phyloP scores from a whole-genome alignment of 2,113 vertebrate genomes.

The Pteronura brasiliensis region DNA sequence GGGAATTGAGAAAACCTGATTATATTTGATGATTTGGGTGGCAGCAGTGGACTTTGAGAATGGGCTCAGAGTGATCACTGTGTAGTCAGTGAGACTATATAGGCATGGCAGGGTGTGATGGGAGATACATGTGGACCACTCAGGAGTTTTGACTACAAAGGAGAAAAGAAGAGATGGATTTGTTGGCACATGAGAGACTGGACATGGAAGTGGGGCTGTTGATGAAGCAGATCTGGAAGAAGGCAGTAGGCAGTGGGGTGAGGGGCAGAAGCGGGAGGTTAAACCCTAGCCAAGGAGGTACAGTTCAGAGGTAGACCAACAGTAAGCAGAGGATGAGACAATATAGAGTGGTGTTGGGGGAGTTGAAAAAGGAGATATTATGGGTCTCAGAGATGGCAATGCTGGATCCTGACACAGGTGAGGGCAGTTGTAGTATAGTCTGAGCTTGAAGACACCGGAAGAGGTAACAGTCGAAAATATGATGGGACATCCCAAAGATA shows the following conservation, averaged over 20 bases:
- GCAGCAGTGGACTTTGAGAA: neutral
- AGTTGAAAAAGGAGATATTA: neutral
- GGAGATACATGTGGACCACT: neutral
- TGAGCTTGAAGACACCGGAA: neutral
- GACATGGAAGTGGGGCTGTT: neutral
- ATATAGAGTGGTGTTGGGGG: neutral
- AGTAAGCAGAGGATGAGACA: neutral
- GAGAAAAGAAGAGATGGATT: neutral
- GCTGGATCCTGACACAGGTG: neutral
- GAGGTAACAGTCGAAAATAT: neutral
- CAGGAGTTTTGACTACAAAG: neutral
- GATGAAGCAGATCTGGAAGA: neutral
- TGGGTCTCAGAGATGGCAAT: neutral
- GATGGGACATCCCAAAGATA: neutral
- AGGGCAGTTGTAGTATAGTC: neutral
- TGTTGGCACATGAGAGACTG: neutral
- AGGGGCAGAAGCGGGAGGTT: neutral
- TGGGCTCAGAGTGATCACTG: neutral
- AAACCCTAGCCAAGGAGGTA: neutral
- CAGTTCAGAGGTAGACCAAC: neutral
- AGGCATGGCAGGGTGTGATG: neutral
- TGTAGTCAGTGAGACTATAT: neutral
- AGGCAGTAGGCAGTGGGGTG: neutral
- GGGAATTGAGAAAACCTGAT: neutral
- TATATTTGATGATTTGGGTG: neutral